Evolutionary conservation across 2,113 vertebrate genomes (phyloP).

Genomic region (Peromyscus californicus): DNA sequence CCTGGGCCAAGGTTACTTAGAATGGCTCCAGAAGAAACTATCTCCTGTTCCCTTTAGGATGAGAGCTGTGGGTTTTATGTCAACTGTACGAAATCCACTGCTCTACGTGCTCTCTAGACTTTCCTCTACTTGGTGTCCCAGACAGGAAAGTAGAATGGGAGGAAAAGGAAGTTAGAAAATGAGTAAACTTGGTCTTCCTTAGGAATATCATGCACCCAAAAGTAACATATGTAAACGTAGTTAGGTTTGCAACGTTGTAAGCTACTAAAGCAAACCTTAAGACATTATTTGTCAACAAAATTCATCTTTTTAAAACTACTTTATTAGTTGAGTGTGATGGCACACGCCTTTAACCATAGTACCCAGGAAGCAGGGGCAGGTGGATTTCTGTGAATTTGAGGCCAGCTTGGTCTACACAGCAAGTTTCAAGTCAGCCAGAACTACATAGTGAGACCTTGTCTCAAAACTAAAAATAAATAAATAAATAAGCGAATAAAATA

Average conservation of each 20-base stretch:
- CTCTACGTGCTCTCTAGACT: background rate
- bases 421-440: background rate
- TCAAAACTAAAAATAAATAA: background rate
- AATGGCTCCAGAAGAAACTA: background rate
- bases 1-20: background rate
- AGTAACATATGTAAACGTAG: background rate
- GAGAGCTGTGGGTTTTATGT: background rate
- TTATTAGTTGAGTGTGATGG: background rate
- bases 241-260: background rate
- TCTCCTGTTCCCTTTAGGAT: background rate
- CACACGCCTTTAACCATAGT: background rate
- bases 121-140: background rate
- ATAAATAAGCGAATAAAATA: background rate
- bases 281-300: background rate
- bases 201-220: background rate
- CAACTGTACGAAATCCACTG: background rate
- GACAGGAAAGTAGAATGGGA: background rate
- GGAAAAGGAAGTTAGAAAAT: background rate
- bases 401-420: background rate
- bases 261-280: background rate
- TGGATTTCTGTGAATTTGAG: background rate
- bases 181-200: background rate
- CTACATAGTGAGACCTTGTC: background rate
- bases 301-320: background rate
- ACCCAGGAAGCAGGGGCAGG: background rate